Evolutionary conservation across 2,113 vertebrate genomes (phyloP), one percentile per base, ranked within the genome.

Genomic region (Seriola rivoliana): DNA sequence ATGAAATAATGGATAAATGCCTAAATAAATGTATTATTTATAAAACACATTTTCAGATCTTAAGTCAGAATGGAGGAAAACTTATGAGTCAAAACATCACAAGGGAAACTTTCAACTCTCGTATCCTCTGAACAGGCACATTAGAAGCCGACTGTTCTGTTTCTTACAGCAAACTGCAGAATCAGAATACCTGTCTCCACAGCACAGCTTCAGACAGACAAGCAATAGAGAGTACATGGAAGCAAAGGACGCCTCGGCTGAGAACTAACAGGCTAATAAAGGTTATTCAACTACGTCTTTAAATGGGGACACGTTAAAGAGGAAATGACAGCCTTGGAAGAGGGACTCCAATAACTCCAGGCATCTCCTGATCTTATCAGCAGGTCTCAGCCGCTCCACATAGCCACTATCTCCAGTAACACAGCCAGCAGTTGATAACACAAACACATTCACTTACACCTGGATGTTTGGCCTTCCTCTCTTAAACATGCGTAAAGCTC

Each of bases 211-310:
- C 58, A 55, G 67, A 82, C 75, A 66, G 60, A 54, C 52, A 59
- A 71, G 64, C 2, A 59, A 71, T 2, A 42, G 40, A 70, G 21
- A 38, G 19, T 1, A 54, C 16, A 48, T 46, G 52, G 59, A 69
- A 25, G 40, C 67, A 54, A 42, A 78, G 57, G 40, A 17, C 17
- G 60, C 84, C 60, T 63, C 48, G 62, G 46, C 62, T 58, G 77
- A 54, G 82, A 84, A 81, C 82, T 85, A 89, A 90, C 64, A 75
- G 78, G 75, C 92, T 80, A 83, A 82, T 92, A 91, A 93, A 94
- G 55, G 29, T 90, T 88, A 79, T 84, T 89, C 80, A 86, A 90
- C 81, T 79, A 70, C 17, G 23, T 68, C 84, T 90, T 88, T 88
- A 90, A 90, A 78, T 29, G 3, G 67, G 78, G 67, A 89, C 72